Base-by-base conservation (phyloP, 2,888 invertebrate genomes). In the Camptogramma bilineatum region DNA sequence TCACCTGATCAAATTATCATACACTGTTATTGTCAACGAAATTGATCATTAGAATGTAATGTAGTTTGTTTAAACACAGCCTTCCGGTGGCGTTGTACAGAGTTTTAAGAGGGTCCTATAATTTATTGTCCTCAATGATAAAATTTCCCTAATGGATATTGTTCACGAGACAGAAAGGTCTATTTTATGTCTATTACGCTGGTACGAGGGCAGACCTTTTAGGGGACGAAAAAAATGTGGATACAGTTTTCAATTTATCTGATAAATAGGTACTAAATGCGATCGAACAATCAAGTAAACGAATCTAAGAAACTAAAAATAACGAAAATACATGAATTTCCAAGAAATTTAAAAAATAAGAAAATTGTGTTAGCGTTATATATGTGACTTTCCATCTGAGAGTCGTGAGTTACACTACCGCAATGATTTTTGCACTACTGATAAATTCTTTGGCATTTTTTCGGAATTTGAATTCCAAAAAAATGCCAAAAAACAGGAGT, bases 31-130 rank as follows among this genome's bases (percentile, higher is more conserved):
- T 81, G 82, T 81, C 81, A 73, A 73, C 80, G 74, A 80, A 85
- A 89, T 88, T 86, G 86, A 80, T 85, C 85, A 87, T 90, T 87
- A 88, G 77, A 81, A 78, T 77, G 83, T 86, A 90, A 91, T 87
- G 82, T 85, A 85, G 88, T 90, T 90, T 88, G 85, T 88, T 89
- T 90, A 88, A 90, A 87, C 81, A 87, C 81, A 83, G 86, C 84
- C 86, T 86, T 86, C 79, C 82, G 81, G 80, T 78, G 71, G 78
- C 75, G 71, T 73, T 79, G 71, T 76, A 73, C 68, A 73, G 73
- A 76, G 71, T 79, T 84, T 86, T 76, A 78, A 75, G 71, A 78
- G 85, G 87, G 85, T 72, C 74, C 71, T 64, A 75, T 87, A 87
- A 90, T 90, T 91, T 90, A 91, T 90, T 78, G 85, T 81, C 79